Base-by-base conservation (phyloP, 2,888 invertebrate species). In the Brachyptera putata region DNA sequence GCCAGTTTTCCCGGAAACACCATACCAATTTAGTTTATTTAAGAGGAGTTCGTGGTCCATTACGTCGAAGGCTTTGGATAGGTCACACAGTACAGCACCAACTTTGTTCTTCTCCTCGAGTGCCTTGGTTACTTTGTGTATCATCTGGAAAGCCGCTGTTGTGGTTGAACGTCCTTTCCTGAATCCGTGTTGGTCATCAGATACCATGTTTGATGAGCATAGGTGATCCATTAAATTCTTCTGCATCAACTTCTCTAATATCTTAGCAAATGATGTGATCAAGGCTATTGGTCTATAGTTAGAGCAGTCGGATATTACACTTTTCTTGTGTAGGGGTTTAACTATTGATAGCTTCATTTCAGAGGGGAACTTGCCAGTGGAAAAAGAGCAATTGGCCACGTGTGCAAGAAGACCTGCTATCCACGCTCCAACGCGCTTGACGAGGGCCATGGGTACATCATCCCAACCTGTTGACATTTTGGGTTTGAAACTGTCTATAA, bases 401-500 rank as follows among this genome's bases (percentile, higher is more conserved):
- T 53, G 53, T 7, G 36, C 53, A 16, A 53, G 36, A 18, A 53
- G 53, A 21, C 1, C 16, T 22, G 36, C 34, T 5, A 53, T 53
- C 1, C 13, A n/a, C 5, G 11, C 21, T 21, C 30, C 18, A 18
- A 16, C 34, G 34, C 36, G 14, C 18, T 36, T 53, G 34, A 53
- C 16, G 11, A 53, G 13, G 11, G 22, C 11, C 53, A 53, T 53
- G 34, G 53, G 36, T 1, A 53, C 34, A 13, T 30, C 53, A 53
- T 30, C 53, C 53, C 53, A 53, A 11, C 53, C 53, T 1, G 53
- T 18, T 16, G 53, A 53, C 3, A 21, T 36, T 34, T 53, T 53
- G 4, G 53, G 53, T 36, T 30, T 18, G 11, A 53, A 9, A 1
- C 11, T 14, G 14, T 36, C 11, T 7, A 53, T 2, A 1, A 18